Percentiles rank a stretch among this genome's conserved stretches.
Evolutionary conservation across 2,797 vertebrate species (phyloP).

Genomic region (Darevskia mixta): DNA sequence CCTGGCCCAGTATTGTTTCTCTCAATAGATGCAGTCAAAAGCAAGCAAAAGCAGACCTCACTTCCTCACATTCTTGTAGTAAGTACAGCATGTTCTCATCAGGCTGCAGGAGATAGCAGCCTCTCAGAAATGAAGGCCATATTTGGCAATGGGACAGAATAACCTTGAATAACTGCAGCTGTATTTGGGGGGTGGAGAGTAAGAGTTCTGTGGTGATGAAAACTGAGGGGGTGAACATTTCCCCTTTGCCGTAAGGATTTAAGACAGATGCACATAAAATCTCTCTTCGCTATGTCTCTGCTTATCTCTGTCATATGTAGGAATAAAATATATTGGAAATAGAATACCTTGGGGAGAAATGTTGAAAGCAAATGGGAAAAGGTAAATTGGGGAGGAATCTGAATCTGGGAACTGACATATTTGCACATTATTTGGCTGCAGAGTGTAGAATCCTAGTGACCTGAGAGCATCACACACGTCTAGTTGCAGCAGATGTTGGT

Average conservation of each 20-base stretch:
- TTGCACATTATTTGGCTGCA: conserved; percentile 1
- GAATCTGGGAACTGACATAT: background rate
- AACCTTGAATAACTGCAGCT: background rate
- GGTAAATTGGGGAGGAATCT: background rate
- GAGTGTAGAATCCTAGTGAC: conserved; percentile 27
- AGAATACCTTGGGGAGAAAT: background rate
- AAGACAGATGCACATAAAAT: conserved; percentile 6
- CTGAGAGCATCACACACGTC: background rate
- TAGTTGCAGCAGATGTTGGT: conserved; percentile 7
- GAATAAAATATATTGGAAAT: conserved; percentile 21
- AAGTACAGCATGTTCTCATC: conserved; percentile 30
- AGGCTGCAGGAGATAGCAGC: background rate
- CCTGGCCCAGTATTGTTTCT: background rate
- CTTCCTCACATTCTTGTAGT: background rate
- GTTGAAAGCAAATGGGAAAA: conserved; percentile 24
- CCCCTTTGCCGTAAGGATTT: background rate
- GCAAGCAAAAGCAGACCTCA: background rate
- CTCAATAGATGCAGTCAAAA: background rate
- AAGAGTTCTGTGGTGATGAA: background rate
- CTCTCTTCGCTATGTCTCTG: conserved; percentile 1
- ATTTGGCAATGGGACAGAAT: conserved; percentile 3
- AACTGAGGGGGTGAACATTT: background rate
- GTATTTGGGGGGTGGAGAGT: background rate
- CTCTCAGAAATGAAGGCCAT: conserved; percentile 14
- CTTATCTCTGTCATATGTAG: background rate